A percentile compares a stretch with the other conserved stretches of the same genome.
Conservation (phyloP, 2,797 vertebrate genomes). For the Coregonus suidteri region DNA sequence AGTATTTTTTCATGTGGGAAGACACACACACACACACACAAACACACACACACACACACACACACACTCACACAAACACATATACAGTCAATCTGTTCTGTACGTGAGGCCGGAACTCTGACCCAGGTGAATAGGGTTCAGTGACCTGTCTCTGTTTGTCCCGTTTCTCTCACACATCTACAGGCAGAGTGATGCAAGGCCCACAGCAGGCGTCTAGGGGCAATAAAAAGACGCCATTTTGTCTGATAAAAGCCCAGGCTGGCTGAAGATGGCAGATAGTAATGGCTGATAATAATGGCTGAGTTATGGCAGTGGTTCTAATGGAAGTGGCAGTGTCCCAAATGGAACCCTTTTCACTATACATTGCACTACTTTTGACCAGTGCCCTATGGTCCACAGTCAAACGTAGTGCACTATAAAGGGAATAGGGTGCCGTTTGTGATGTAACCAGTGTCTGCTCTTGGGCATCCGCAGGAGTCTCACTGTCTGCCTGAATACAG, state of each 20-base stretch:
- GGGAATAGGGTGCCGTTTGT: background rate
- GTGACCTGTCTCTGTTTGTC: slow-evolving; percentile 28
- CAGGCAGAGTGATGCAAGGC: slow-evolving; percentile 41
- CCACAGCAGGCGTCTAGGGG: slow-evolving; percentile 29
- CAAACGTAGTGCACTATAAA: background rate
- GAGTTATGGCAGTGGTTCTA: slow-evolving; percentile 46
- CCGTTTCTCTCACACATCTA: slow-evolving; percentile 45
- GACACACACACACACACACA: background rate
- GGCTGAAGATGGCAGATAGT: slow-evolving; percentile 54
- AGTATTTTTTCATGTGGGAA: background rate
- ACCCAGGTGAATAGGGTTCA: slow-evolving; percentile 26
- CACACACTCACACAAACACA: slow-evolving; percentile 13
- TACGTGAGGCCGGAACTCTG: background rate
- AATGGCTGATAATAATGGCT: slow-evolving; percentile 49
- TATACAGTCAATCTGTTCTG: background rate
- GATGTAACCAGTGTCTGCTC: slow-evolving; percentile 48
- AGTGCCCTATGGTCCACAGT: background rate
- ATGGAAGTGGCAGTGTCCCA: background rate
- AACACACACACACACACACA: background rate
- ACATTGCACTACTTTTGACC: background rate
- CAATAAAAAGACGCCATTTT: slow-evolving; percentile 43
- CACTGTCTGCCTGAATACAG: slow-evolving; percentile 58
- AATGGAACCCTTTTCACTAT: background rate
- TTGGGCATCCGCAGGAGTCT: slow-evolving; percentile 51
- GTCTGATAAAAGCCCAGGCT: slow-evolving; percentile 46